These are phyloP conservation scores for Heliconius congener DNA, from an alignment of 1,140 invertebrate species.

Conservation along the genomic window DNA sequence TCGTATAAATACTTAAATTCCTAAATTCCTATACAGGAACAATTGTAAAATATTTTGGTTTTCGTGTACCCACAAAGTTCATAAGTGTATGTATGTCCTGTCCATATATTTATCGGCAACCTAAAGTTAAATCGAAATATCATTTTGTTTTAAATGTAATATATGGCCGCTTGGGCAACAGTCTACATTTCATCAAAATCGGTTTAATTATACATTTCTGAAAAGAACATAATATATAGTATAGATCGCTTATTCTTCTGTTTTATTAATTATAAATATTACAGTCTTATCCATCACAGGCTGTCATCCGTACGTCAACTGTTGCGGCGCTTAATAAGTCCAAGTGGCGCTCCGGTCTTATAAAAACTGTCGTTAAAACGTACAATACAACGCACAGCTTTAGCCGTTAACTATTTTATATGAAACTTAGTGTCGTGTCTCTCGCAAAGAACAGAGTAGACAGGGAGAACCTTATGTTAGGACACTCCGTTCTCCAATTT, in stretches of 20 bases:
- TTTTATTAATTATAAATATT: background rate
- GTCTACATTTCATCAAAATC: too few relatives aligned
- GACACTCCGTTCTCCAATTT: background rate
- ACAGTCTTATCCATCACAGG: conserved; percentile 51
- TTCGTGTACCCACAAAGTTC: too few relatives aligned
- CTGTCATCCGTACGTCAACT: conserved; percentile 44
- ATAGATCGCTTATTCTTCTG: background rate
- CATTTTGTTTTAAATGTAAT: too few relatives aligned
- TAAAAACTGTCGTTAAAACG: conserved; percentile 67
- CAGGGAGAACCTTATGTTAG: background rate
- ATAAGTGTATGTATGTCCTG: too few relatives aligned
- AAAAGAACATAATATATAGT: too few relatives aligned
- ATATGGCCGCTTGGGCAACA: too few relatives aligned
- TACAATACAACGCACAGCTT: conserved; percentile 32
- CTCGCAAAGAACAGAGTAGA: background rate
- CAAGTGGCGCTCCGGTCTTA: conserved; percentile 66
- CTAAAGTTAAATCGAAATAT: too few relatives aligned
- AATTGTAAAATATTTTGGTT: too few relatives aligned
- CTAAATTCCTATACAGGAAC: too few relatives aligned
- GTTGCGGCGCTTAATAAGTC: conserved; percentile 64
- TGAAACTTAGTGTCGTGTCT: background rate
- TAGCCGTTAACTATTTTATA: background rate
- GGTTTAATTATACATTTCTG: too few relatives aligned
- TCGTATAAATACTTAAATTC: too few relatives aligned
- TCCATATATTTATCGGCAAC: too few relatives aligned